These are phyloP conservation scores for Polymixis lichenea DNA, from an alignment of 2,888 invertebrate species.

Conservation along the genomic window DNA sequence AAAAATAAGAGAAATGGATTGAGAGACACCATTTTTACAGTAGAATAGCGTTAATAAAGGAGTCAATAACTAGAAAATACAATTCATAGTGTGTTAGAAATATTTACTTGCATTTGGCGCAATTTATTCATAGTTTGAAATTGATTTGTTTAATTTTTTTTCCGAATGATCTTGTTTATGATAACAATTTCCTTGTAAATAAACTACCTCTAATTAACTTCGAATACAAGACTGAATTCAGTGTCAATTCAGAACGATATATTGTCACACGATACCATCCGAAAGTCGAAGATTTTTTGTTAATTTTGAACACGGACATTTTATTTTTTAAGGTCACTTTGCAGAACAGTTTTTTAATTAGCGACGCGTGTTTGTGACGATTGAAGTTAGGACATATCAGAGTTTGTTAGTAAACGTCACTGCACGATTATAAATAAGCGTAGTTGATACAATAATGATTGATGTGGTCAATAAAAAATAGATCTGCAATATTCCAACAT, in stretches of 20 bases:
- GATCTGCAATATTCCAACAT: constrained; percentile 22
- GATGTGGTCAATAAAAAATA: constrained; percentile 16
- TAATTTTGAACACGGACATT: constrained; percentile 49
- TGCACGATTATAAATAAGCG: constrained; percentile 43
- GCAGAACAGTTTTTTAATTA: constrained; percentile 27
- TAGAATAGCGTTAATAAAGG: constrained; percentile 36
- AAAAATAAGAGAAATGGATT: constrained; percentile 35
- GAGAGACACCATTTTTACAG: constrained; percentile 41
- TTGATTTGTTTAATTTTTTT: constrained; percentile 38
- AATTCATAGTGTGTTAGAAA: constrained; percentile 21
- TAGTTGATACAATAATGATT: constrained; percentile 41
- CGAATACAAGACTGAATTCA: constrained; percentile 89
- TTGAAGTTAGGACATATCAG: constrained; percentile 67
- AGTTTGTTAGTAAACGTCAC: constrained; percentile 56
- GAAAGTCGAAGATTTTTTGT: constrained; percentile 61
- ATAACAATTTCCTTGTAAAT: constrained; percentile 80
- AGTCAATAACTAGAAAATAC: constrained; percentile 41
- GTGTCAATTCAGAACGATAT: constrained; percentile 88
- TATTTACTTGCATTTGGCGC: constrained; percentile 38
- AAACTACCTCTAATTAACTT: constrained; percentile 85
- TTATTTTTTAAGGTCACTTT: constrained; percentile 29
- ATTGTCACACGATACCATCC: constrained; percentile 67
- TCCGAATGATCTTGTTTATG: constrained; percentile 46
- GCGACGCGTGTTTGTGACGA: constrained; percentile 50
- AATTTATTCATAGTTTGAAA: constrained; percentile 31